Percentiles rank a stretch among this genome's conserved stretches.
These are phyloP conservation scores for Diorhabda elongata DNA, from an alignment of 1,140 invertebrate genomes.

Conservation along the genomic window DNA sequence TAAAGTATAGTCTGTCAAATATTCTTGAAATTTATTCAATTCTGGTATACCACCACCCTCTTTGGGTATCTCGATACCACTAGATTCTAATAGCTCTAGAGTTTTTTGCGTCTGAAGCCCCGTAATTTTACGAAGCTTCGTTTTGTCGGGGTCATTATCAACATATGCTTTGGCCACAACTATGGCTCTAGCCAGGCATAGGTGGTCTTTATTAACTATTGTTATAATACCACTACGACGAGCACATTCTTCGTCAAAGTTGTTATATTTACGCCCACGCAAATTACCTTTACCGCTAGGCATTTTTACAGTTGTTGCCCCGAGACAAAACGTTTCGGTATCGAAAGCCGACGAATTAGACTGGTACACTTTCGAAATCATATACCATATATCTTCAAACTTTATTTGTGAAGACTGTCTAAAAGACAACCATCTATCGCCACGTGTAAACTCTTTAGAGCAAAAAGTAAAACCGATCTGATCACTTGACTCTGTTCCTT, in stretches of 20 bases:
- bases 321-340: conserved; percentile 8
- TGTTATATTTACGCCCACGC: conserved; percentile 6
- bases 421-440: too few relatives aligned
- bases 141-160: conserved; percentile 9
- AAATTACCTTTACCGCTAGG: conserved; percentile 4
- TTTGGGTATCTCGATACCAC: conserved; percentile 4
- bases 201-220: conserved; percentile 12
- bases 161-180: conserved; percentile 5
- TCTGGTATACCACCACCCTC: too few relatives aligned
- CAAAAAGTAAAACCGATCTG: conserved; percentile 10
- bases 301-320: conserved; percentile 10
- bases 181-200: conserved; percentile 15
- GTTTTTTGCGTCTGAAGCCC: neutral
- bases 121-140: neutral
- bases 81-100: neutral
- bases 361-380: too few relatives aligned
- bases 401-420: too few relatives aligned
- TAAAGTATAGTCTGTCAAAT: conserved; percentile 6
- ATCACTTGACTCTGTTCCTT: too few relatives aligned
- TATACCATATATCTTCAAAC: too few relatives aligned
- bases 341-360: too few relatives aligned
- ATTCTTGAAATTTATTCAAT: conserved; percentile 11
- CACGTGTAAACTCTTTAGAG: conserved; percentile 6
- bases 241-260: neutral
- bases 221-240: conserved; percentile 5